Conservation (phyloP, 2,113 vertebrate genomes). For the Microtus richardsoni region DNA sequence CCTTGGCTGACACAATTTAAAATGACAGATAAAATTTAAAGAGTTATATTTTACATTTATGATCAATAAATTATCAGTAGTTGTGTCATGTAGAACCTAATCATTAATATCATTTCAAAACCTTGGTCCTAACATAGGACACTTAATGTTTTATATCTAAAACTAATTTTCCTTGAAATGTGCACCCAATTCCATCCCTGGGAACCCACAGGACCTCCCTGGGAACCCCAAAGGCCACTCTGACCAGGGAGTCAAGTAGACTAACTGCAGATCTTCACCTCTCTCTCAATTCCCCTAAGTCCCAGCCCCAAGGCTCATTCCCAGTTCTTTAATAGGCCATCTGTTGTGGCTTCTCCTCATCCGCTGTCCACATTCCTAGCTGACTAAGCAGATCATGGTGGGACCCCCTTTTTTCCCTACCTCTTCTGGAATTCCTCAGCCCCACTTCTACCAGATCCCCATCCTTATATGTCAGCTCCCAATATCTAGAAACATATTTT, state of each 20-base stretch:
- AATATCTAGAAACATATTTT: background rate
- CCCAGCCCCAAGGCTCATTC: background rate
- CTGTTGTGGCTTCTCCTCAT: background rate
- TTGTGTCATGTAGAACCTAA: slow-evolving; percentile 48
- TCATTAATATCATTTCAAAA: slow-evolving; percentile 63
- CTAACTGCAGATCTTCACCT: background rate
- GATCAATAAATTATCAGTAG: slow-evolving; percentile 74
- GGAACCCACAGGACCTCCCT: background rate
- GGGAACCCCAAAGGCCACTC: background rate
- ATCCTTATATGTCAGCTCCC: background rate
- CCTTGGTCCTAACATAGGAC: slow-evolving; percentile 40
- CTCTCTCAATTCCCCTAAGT: background rate
- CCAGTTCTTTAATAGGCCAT: background rate
- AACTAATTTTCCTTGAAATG: slow-evolving; percentile 28
- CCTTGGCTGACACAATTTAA: slow-evolving; percentile 76
- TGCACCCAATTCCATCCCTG: background rate
- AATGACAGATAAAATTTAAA: slow-evolving; percentile 79
- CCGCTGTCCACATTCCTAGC: background rate
- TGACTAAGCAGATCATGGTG: background rate
- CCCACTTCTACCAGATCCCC: background rate
- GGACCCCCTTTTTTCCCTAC: background rate
- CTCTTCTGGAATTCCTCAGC: background rate
- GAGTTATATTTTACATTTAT: slow-evolving; percentile 78
- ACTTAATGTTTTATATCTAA: slow-evolving; percentile 49
- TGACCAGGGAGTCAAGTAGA: background rate